A percentile compares a stretch with the other conserved stretches of the same genome.
Evolutionary conservation across 2,113 vertebrate genomes (phyloP).

Genomic region (Tretioscincus oriximinensis): DNA sequence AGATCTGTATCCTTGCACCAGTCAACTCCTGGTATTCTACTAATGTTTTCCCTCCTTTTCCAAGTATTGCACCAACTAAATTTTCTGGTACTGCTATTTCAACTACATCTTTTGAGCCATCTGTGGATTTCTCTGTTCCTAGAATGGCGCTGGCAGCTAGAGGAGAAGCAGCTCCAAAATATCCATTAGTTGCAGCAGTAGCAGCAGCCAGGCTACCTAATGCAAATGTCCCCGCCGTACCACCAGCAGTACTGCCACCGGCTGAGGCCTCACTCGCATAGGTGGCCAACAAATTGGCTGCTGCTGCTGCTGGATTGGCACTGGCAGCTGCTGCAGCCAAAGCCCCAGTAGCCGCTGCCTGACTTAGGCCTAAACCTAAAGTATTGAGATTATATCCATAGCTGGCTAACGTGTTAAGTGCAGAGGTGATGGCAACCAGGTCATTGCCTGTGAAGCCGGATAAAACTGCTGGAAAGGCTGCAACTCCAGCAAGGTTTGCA

Average conservation of each 20-base stretch:
- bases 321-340: slow-evolving; percentile 87
- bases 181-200: slow-evolving; percentile 88
- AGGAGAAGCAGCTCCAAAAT: slow-evolving; percentile 87
- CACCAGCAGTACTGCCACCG: slow-evolving; percentile 82
- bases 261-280: slow-evolving; percentile 88
- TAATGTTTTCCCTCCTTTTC: slow-evolving; percentile 89
- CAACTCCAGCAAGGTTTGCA: slow-evolving; percentile 86
- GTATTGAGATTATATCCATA: slow-evolving; percentile 90
- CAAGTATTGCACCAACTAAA: slow-evolving; percentile 88
- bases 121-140: slow-evolving; percentile 86
- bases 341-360: slow-evolving; percentile 86
- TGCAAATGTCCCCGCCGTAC: slow-evolving; percentile 85
- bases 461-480: slow-evolving; percentile 86
- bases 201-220: slow-evolving; percentile 89
- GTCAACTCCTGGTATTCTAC: slow-evolving; percentile 91
- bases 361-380: slow-evolving; percentile 85
- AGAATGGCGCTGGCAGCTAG: slow-evolving; percentile 88
- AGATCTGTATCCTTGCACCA: slow-evolving; percentile 91
- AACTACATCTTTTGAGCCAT: slow-evolving; percentile 89
- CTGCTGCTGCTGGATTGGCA: slow-evolving; percentile 87
- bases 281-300: slow-evolving; percentile 87
- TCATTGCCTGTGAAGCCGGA: slow-evolving; percentile 88
- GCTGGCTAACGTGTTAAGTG: slow-evolving; percentile 89
- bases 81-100: slow-evolving; percentile 90
- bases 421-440: slow-evolving; percentile 89